Base-by-base conservation (phyloP, 1,140 invertebrate genomes). In the Brachionus angularis region DNA sequence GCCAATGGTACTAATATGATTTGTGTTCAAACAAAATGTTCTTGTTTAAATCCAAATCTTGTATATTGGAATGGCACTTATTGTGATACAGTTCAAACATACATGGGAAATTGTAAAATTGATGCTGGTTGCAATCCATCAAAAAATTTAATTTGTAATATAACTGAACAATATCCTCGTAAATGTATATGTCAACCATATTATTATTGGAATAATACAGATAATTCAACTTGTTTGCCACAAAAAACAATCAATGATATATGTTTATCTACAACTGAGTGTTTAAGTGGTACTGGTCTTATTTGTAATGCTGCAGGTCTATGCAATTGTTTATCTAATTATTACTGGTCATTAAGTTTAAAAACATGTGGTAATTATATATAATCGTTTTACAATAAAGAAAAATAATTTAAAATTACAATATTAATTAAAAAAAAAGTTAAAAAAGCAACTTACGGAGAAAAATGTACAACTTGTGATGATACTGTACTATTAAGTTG, bases 11-110 rank as follows among this genome's bases (percentile, higher is more conserved):
- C 33, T n/a, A 64, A 64, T 12, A 42, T 64, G 61, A 31, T 42
- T 44, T 64, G 61, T 47, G 23, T 42, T 3, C 44, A 16, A n/a
- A 42, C 61, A n/a, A 44, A 47, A 16, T 64, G 61, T 64, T 18
- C 5, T 23, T 64, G 61, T 8, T 64, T 36, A 4, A 29, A 64
- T 42, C 61, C 61, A 27, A 64, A 64, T 47, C n/a, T 33, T 25
- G 36, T 39, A 4, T 64, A 27, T 21, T 64, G 61, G 61, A 64
- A 64, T 29, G 61, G 61, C 1, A 64, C 61, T 21, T 64, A 64
- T 31, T 64, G 61, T 27, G 61, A 16, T 1, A 16, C 23, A 27
- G 61, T 64, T 29, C 34, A 64, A 33, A 64, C 12, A 10, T 42
- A 39, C 14, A 8, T 46, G 16, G 61, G 36, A 18, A 21, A 25